These are phyloP conservation scores for Rhizomys pruinosus DNA, from an alignment of 2,113 vertebrate species.

Conservation along the genomic window DNA sequence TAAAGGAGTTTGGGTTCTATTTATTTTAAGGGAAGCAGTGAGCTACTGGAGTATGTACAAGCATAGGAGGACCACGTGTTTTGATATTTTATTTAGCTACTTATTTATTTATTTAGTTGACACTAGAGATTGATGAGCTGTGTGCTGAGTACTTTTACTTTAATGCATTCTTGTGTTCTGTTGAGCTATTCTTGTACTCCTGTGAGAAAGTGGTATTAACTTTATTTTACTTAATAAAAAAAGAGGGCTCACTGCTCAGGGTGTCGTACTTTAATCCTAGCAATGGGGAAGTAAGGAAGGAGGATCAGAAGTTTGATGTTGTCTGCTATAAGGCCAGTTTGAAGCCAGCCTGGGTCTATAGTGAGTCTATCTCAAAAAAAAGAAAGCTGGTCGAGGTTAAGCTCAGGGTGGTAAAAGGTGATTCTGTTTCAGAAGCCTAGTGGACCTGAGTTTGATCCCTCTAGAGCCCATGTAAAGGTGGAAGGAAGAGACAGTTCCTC, in stretches of 20 bases:
- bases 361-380: neutral
- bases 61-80: no score
- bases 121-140: neutral
- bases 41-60: neutral
- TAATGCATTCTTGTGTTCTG: neutral
- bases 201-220: neutral
- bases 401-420: no score
- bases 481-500: neutral
- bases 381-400: neutral
- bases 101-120: no score
- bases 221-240: constrained; percentile 5
- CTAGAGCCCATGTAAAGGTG: neutral
- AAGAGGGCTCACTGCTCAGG: neutral
- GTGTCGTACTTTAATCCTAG: neutral
- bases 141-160: neutral
- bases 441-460: neutral
- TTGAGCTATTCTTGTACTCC: constrained; percentile 1
- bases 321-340: neutral
- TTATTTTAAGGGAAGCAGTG: neutral
- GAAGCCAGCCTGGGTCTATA: neutral
- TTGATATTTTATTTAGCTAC: no score
- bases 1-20: neutral
- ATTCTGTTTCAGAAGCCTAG: neutral
- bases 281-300: neutral
- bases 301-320: neutral